These are phyloP conservation scores for Pseudomyrmex concolor DNA, from an alignment of 1,140 invertebrate genomes.

Conservation along the genomic window DNA sequence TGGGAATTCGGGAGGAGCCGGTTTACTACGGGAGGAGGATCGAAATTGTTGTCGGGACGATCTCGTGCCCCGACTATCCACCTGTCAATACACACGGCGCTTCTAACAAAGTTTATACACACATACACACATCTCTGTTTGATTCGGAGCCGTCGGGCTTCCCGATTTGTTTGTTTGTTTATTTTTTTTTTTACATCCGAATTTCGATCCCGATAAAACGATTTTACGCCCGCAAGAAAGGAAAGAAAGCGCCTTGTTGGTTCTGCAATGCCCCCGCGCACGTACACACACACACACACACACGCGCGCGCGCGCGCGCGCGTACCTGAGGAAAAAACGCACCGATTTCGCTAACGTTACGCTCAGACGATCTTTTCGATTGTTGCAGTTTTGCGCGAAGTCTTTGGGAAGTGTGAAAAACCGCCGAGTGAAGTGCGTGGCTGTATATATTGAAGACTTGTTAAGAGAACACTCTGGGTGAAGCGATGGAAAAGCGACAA, in stretches of 20 bases:
- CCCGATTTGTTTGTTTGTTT: too few species aligned
- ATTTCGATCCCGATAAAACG: too few species aligned
- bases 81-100: conserved; percentile 70
- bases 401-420: conserved; percentile 39
- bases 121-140: too few species aligned
- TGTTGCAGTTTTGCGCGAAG: conserved; percentile 53
- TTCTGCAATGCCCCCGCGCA: too few species aligned
- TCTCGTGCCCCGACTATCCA: conserved; percentile 41
- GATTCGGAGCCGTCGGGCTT: too few species aligned
- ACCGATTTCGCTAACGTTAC: neutral
- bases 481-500: conserved; percentile 82
- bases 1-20: neutral
- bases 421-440: neutral
- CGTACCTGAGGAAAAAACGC: neutral
- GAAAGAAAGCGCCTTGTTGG: too few species aligned
- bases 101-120: too few species aligned
- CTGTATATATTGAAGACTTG: too few species aligned
- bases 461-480: neutral
- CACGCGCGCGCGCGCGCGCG: too few species aligned
- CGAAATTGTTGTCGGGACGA: conserved; percentile 11
- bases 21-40: conserved; percentile 1
- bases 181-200: too few species aligned
- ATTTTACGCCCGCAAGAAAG: too few species aligned
- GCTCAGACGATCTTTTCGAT: conserved; percentile 10
- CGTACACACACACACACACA: too few species aligned